Base-by-base conservation (phyloP, 2,113 vertebrate genomes). In the Epinephelus fuscoguttatus region DNA sequence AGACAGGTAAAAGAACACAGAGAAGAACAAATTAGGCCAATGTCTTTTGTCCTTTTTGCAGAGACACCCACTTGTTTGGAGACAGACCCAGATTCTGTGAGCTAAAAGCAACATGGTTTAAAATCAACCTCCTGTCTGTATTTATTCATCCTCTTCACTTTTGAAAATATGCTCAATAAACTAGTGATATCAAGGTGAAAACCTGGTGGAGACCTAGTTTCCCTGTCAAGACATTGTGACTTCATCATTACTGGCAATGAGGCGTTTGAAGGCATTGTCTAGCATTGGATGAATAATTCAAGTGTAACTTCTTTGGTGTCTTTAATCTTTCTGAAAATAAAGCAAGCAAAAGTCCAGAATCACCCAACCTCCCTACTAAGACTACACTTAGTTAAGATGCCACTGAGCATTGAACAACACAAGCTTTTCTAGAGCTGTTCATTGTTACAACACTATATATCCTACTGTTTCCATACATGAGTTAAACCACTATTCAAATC, bases 61-160 rank as follows among this genome's bases (percentile, higher is more conserved):
- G 12, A 53, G 55, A 21, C 75, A 53, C 69, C 27, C 53, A 66
- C 37, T 17, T 55, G 25, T 75, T 33, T 78, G 71, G 47, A 74
- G 14, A 62, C 7, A 52, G 49, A 71, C 70, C 57, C 27, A 70
- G 30, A 73, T 60, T 68, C 5, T 56, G 30, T 37, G 30, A 19
- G 17, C 37, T 37, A 47, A 56, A 59, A 30, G 33, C 12, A n/a
- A 56, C 3, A 11, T 23, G 10, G n/a, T 23, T 10, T 11, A 55
- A 59, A 30, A 30, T 33, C 18, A 37, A 4, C 6, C 18, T 47
- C 7, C 8, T 30, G 11, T 33, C 9, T 61, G 10, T 40, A 4
- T 18, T 55, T 52, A 25, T n/a, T 78, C 1, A 18, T 56, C n/a
- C 21, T 21, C 15, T 3, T 47, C 15, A 19, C 49, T 53, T 49